phyloP scores from a whole-genome alignment of 2,113 vertebrate species.

The Terrapene triunguis region DNA sequence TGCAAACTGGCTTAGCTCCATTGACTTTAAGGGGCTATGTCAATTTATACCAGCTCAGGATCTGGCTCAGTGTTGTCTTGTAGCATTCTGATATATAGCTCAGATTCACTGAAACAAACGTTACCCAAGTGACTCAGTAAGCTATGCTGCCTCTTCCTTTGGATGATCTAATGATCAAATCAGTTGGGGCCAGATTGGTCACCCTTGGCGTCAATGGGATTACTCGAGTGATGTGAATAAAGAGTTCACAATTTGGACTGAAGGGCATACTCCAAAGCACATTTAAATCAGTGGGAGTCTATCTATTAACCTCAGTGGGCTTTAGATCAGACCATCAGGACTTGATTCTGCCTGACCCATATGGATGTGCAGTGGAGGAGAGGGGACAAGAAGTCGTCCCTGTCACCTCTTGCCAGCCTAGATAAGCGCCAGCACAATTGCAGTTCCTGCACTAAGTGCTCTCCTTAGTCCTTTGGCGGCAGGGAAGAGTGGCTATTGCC shows the following conservation, averaged over 20 bases:
- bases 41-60: background rate
- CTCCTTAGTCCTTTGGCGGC: background rate
- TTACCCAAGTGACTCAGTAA: background rate
- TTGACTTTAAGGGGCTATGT: background rate
- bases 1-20: background rate
- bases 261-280: background rate
- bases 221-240: background rate
- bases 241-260: background rate
- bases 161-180: background rate
- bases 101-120: background rate
- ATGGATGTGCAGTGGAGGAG: background rate
- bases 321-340: background rate
- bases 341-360: background rate
- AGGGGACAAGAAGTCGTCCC: background rate
- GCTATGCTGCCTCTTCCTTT: background rate
- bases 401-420: rapidly evolving
- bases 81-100: background rate
- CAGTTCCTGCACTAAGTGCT: background rate
- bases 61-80: background rate
- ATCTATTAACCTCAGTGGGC: background rate
- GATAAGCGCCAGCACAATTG: background rate
- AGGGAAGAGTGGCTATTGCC: background rate
- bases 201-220: background rate
- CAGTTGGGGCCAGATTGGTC: background rate
- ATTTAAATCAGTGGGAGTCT: background rate